A percentile compares a stretch with the other conserved stretches of the same genome.
Evolutionary conservation across 2,113 vertebrate genomes (phyloP).

Genomic region (Planiliza haematocheilus): DNA sequence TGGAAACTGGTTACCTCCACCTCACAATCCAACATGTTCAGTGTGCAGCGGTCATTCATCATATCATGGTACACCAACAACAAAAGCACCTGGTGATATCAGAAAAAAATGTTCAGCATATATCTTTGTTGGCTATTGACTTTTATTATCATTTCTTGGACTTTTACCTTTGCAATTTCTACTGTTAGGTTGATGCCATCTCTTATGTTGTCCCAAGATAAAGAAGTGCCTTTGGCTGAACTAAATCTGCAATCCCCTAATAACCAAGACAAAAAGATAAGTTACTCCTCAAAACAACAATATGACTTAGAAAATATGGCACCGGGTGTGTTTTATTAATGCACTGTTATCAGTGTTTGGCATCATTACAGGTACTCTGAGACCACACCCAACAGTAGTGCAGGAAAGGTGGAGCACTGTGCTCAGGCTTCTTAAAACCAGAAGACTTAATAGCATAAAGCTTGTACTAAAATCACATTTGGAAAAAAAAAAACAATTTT

Average conservation of each 20-base stretch:
- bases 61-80: slow-evolving; percentile 89
- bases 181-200: slow-evolving; percentile 81
- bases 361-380: no score
- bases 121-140: neutral
- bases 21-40: slow-evolving; percentile 83
- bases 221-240: slow-evolving; percentile 67
- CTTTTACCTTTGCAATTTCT: slow-evolving; percentile 90
- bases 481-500: neutral
- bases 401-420: neutral
- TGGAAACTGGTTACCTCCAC: slow-evolving; percentile 84
- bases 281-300: neutral
- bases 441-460: neutral
- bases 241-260: slow-evolving; percentile 86
- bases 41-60: slow-evolving; percentile 84
- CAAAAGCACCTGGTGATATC: slow-evolving; percentile 74
- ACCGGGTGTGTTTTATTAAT: neutral
- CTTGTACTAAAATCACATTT: neutral
- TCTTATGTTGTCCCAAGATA: slow-evolving; percentile 82
- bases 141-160: neutral
- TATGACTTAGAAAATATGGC: neutral
- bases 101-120: slow-evolving; percentile 7
- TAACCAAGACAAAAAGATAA: neutral
- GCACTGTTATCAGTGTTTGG: no score
- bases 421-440: no score
- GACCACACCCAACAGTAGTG: slow-evolving; percentile 1